Evolutionary conservation across 2,888 invertebrate genomes (phyloP).

Genomic region (Meteorus colon): DNA sequence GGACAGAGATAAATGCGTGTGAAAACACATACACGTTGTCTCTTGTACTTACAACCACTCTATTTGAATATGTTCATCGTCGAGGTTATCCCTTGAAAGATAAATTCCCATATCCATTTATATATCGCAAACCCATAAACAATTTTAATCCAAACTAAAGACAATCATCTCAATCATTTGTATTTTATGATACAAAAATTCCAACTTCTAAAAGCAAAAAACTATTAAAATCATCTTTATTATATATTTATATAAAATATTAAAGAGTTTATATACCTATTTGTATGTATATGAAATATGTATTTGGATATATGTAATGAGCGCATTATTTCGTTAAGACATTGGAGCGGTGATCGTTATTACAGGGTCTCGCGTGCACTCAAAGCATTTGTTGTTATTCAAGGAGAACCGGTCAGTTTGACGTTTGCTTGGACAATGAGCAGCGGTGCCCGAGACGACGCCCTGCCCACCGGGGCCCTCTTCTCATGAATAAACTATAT

Average conservation of each 20-base stretch:
- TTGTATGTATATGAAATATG: neutral
- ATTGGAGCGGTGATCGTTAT: constrained; percentile 27
- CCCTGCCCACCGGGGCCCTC: constrained; percentile 40
- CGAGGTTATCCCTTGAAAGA: neutral
- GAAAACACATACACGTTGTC: neutral
- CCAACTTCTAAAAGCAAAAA: neutral
- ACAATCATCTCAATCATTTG: neutral
- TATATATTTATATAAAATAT: neutral
- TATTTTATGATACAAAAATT: neutral
- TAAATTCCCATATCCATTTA: neutral
- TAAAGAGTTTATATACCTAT: neutral
- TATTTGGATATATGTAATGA: constrained; percentile 12
- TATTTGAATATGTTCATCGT: neutral
- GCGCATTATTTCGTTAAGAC: constrained; percentile 14
- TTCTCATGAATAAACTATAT: constrained; percentile 39
- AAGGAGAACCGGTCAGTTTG: constrained; percentile 55
- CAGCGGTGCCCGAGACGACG: constrained; percentile 34
- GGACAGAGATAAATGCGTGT: neutral
- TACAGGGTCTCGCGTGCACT: constrained; percentile 29
- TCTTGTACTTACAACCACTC: neutral
- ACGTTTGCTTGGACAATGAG: constrained; percentile 47
- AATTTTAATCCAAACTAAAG: neutral
- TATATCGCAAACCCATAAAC: neutral
- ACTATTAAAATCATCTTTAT: neutral
- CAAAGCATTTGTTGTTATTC: constrained; percentile 33